phyloP scores from a whole-genome alignment of 2,113 vertebrate genomes.

The Trichechus manatus region DNA sequence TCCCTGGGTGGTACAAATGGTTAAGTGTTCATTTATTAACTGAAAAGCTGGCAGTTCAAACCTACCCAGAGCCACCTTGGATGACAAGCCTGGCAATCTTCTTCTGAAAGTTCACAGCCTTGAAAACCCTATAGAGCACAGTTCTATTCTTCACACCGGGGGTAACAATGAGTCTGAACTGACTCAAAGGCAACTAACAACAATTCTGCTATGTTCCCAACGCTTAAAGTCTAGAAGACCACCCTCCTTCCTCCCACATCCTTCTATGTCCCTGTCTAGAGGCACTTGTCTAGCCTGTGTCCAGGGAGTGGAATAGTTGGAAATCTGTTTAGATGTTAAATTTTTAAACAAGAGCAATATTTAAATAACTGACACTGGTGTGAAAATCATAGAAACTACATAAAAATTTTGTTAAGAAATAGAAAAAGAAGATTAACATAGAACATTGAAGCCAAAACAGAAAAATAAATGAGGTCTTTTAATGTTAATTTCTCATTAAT shows the following conservation, averaged over 20 bases:
- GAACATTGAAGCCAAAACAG: background rate
- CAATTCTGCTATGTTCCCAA: background rate
- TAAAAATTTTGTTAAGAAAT: background rate
- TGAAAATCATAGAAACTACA: background rate
- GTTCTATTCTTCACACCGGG: background rate
- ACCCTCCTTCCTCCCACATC: too few relatives aligned
- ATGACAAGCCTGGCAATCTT: background rate
- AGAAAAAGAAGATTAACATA: background rate
- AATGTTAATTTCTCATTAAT: background rate
- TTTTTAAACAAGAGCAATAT: background rate
- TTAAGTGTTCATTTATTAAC: background rate
- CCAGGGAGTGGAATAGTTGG: too few relatives aligned
- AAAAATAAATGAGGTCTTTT: background rate
- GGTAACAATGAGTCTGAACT: background rate
- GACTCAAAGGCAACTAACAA: background rate
- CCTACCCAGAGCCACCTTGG: too few relatives aligned
- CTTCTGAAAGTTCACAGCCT: background rate
- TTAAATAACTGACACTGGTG: background rate
- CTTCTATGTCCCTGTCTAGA: background rate
- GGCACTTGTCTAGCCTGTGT: background rate
- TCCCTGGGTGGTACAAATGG: background rate
- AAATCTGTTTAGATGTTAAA: background rate
- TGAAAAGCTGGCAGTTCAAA: background rate
- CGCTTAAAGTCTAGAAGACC: background rate
- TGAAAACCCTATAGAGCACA: background rate